Conservation (phyloP, 2,113 vertebrate species). For the Zosterops japonicus region DNA sequence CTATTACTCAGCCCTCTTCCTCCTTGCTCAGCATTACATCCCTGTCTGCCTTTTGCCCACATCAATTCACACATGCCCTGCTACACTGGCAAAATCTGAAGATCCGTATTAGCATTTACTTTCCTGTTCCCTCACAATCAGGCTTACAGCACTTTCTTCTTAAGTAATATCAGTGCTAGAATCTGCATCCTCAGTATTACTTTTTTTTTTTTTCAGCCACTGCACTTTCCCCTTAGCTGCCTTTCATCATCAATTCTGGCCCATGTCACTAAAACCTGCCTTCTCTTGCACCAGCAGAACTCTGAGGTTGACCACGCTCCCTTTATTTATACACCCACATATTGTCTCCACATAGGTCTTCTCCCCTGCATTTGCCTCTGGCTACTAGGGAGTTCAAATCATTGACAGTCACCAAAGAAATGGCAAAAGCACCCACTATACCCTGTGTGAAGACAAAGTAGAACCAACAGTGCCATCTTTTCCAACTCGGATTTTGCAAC, state of each 20-base stretch:
- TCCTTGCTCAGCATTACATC: not conserved
- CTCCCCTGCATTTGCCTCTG: not conserved
- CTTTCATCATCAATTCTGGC: not conserved
- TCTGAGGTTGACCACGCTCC: not conserved
- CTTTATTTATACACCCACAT: not conserved
- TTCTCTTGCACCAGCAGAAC: not conserved
- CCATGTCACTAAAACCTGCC: accelerated
- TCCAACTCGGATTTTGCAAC: not conserved
- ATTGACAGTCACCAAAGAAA: not conserved
- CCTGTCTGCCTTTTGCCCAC: not conserved
- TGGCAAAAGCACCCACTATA: accelerated
- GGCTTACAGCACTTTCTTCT: not conserved
- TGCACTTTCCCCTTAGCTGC: not conserved
- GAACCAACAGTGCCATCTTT: not conserved
- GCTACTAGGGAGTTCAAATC: not conserved
- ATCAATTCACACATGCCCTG: not conserved
- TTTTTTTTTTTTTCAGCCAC: not conserved
- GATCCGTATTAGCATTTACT: accelerated
- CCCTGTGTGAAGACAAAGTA: accelerated
- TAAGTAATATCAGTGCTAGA: not conserved
- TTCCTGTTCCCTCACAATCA: not conserved
- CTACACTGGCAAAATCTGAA: not conserved
- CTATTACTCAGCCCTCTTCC: constrained; percentile 33
- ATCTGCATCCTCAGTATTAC: not conserved
- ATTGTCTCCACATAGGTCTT: not conserved